Evolutionary conservation across 1,140 invertebrate genomes (phyloP).

Genomic region (Scaptomyza pallida): DNA sequence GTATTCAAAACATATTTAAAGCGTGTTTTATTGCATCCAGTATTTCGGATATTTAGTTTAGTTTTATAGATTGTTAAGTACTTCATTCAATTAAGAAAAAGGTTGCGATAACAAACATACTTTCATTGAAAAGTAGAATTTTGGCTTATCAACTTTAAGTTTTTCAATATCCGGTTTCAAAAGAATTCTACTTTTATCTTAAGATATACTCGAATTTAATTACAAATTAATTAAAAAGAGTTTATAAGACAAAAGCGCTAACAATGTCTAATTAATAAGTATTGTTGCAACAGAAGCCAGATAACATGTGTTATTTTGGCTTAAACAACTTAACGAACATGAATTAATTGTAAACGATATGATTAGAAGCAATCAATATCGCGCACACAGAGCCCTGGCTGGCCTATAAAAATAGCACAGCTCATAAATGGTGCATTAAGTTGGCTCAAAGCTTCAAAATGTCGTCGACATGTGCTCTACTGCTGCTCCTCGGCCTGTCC

Average conservation of each 20-base stretch:
- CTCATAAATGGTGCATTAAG: neutral
- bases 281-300: slow-evolving; percentile 5
- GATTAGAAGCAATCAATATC: slow-evolving; percentile 1
- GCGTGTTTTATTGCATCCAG: no score
- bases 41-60: no score
- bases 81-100: no score
- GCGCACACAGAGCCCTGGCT: neutral
- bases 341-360: neutral
- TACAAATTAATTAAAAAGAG: no score
- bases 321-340: neutral
- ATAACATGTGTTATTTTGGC: slow-evolving; percentile 8
- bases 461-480: slow-evolving; percentile 20
- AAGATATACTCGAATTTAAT: no score
- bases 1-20: no score
- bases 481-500: slow-evolving; percentile 41
- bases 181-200: no score
- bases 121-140: no score
- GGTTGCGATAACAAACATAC: no score
- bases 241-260: neutral
- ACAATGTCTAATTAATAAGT: slow-evolving; percentile 18
- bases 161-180: no score
- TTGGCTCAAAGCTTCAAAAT: slow-evolving; percentile 19
- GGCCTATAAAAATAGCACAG: slow-evolving; percentile 44
- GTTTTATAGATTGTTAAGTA: no score
- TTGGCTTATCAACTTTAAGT: no score